Base-by-base conservation (phyloP, 2,113 vertebrate genomes). In the Coreoperca whiteheadi region DNA sequence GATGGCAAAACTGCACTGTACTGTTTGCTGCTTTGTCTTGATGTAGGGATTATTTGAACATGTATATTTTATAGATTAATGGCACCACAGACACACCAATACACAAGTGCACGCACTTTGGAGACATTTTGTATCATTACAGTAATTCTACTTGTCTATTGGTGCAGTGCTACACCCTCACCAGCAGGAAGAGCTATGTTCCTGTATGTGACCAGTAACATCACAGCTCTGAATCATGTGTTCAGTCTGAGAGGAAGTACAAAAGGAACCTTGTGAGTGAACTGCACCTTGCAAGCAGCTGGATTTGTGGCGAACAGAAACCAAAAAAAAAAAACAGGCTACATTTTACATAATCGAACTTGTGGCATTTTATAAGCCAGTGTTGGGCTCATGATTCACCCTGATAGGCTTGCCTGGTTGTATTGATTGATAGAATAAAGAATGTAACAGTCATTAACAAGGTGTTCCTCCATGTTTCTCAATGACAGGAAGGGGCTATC, bases 401-500 rank as follows among this genome's bases (percentile, higher is more conserved):
- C 18, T 69, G 16, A 12, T 61, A 28, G 21, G 32, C 15, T 69
- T 9, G 4, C 15, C 30, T 74, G 20, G 20, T 73, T 56, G 16
- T 78, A 5, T 59, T 74, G 1, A 14, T 23, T 77, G 20, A 37
- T 37, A 30, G 54, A 82, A 53, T 57, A 14, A 72, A 67, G 57
- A 63, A 84, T 68, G 68, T 50, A 32, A 84, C 25, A 81, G 59
- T 76, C 79, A 91, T 90, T 74, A 77, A 84, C 82, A 72, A 59
- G 61, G 69, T 77, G 67, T 82, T 92, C 71, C 81, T 87, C 73
- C 75, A 48, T 86, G 87, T 88, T 93, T 92, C 80, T 94, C 92
- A 92, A 90, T 94, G 93, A 94, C 93, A 95, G 93, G 95, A 95
- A 95, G 84, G 68, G 82, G 81, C 91, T 94, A 94, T 95, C 93